Base-by-base conservation (phyloP, 2,113 vertebrate species). In the Microcebus jonahi region DNA sequence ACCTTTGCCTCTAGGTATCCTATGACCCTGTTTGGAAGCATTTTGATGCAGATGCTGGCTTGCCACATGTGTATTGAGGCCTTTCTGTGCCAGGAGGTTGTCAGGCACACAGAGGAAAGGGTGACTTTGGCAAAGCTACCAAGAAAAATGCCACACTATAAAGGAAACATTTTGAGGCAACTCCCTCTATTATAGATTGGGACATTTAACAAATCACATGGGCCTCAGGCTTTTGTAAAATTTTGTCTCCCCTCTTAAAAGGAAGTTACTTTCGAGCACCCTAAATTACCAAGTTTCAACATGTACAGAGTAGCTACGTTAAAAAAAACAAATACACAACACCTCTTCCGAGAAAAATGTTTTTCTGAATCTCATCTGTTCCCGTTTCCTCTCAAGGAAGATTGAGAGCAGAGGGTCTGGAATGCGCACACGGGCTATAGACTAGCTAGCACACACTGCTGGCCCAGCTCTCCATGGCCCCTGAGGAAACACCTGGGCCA, bases 281-380 rank as follows among this genome's bases (percentile, higher is more conserved):
- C n/a, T 48, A 83, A 85, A 80, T 61, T 95, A 67, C 50, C 93
- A 91, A 94, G 92, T 88, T 86, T 91, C 81, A 94, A 91, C 94
- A 95, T 25, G 92, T 48, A 65, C 31, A n/a, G 27, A 61, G 25
- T 61, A 77, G 21, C 67, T 59, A 70, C 65, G n/a, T 61, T 42
- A n/a, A 67, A 39, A 85, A 87, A 39, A 48, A 63, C 3, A n/a
- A 18, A 67, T 6, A 48, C 76, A 79, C 71, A 65, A 76, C 9
- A 57, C 12, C 23, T 48, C 8, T 77, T 90, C 76, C 89, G 39
- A 92, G 63, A 45, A 93, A 95, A 79, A 61, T 5, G 18, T 83
- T 88, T 90, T 67, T 68, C 31, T 79, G n/a, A 71, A 71, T 94
- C 39, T 95, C 68, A 61, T 59, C 11, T 70, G n/a, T 90, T 91